phyloP scores from a whole-genome alignment of 2,888 invertebrate genomes.

The Pachycephus smyrnensis region DNA sequence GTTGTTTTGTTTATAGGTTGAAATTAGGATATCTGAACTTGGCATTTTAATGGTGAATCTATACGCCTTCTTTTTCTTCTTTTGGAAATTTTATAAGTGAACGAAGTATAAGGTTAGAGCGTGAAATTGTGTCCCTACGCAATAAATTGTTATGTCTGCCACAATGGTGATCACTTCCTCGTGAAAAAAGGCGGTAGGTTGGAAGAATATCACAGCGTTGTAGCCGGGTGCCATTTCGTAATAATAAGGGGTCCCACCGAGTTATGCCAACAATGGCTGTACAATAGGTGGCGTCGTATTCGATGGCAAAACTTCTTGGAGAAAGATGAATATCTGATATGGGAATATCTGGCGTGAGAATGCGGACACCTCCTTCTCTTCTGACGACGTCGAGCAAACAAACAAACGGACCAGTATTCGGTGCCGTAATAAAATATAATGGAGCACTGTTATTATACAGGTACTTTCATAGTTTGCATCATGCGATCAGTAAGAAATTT shows the following conservation, averaged over 20 bases:
- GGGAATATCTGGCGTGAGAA: constrained; percentile 57
- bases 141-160: background rate
- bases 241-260: constrained; percentile 51
- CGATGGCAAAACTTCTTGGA: constrained; percentile 48
- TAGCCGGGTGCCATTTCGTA: constrained; percentile 50
- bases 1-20: background rate
- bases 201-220: background rate
- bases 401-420: background rate
- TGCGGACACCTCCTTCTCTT: constrained; percentile 35
- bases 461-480: background rate
- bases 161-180: background rate
- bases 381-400: background rate
- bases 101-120: background rate
- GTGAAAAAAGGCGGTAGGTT: background rate
- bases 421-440: constrained; percentile 1
- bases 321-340: constrained; percentile 58
- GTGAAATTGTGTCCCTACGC: background rate
- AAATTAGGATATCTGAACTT: background rate
- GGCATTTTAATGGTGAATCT: background rate
- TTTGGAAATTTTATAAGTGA: background rate
- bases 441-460: background rate
- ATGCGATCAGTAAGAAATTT: background rate
- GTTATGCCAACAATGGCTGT: constrained; percentile 50
- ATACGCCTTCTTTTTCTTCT: background rate
- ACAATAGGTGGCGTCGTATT: constrained; percentile 44